phyloP scores from a whole-genome alignment of 2,797 vertebrate genomes.

The Pangasius larnaudii region DNA sequence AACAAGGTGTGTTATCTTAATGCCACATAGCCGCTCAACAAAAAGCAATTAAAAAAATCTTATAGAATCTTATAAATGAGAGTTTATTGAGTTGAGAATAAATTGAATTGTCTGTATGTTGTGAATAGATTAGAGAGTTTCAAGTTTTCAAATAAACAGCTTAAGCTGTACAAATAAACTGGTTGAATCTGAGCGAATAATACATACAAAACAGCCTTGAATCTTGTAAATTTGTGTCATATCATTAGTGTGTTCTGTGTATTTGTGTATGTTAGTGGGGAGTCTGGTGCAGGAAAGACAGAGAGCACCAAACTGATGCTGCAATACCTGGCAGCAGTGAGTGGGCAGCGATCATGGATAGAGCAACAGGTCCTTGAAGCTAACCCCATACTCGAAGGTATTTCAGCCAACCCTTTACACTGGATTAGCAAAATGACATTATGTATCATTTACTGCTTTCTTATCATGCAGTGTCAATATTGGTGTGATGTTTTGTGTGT shows the following conservation, averaged over 20 bases:
- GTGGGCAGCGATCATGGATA: constrained; percentile 93
- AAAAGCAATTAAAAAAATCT: not conserved
- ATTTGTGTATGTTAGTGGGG: constrained; percentile 79
- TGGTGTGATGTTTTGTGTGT: not conserved
- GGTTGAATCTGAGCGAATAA: not conserved
- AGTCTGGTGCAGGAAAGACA: constrained; percentile 96
- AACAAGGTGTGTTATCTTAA: not conserved
- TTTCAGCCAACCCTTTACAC: not conserved
- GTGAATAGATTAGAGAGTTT: not conserved
- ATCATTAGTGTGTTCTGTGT: not conserved
- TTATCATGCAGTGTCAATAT: not conserved
- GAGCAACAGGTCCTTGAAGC: constrained; percentile 96
- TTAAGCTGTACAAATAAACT: constrained; percentile 13
- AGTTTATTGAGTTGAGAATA: not conserved
- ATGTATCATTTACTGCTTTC: not conserved
- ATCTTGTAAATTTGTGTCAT: not conserved
- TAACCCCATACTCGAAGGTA: constrained; percentile 95
- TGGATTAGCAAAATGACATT: not conserved
- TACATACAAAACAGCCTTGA: not conserved
- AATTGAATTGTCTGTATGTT: not conserved
- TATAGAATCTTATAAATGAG: too few species aligned
- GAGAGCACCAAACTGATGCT: constrained; percentile 94
- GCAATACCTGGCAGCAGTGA: constrained; percentile 91
- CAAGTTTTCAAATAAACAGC: too few species aligned
- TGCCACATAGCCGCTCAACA: not conserved